These are phyloP conservation scores for Plectus sambesii DNA, from an alignment of 1,140 invertebrate genomes.

Conservation along the genomic window DNA sequence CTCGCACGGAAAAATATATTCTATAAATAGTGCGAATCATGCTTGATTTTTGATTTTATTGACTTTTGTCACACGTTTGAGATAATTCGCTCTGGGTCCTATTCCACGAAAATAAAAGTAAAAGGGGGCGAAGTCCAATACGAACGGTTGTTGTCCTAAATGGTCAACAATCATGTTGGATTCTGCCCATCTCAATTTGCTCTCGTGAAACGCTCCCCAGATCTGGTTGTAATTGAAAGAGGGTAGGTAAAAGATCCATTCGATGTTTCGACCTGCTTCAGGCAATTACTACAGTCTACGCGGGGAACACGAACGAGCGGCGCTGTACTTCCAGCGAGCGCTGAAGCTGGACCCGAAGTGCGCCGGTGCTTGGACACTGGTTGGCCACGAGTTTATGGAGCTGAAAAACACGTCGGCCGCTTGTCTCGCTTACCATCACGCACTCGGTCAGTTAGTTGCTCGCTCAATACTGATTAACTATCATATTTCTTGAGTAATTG, in stretches of 20 bases:
- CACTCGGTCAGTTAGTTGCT: conserved; percentile 61
- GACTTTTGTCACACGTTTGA: no score
- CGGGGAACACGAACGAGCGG: conserved; percentile 87
- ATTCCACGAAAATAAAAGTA: no score
- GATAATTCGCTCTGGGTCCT: no score
- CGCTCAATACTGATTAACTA: conserved; percentile 5
- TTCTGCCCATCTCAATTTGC: no score
- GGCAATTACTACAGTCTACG: conserved; percentile 95
- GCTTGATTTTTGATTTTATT: no score
- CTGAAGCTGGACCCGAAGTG: conserved; percentile 86
- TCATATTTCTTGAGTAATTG: neutral
- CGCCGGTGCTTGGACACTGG: conserved; percentile 84
- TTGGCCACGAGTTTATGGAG: conserved; percentile 99
- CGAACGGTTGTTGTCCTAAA: neutral
- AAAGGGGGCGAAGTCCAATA: no score
- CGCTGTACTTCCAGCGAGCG: conserved; percentile 88
- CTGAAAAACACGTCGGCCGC: conserved; percentile 94
- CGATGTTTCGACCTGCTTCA: no score
- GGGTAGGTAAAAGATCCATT: conserved; percentile 4
- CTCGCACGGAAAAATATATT: no score
- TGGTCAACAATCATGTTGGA: conserved; percentile 7
- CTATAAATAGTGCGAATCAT: no score
- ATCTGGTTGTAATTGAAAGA: neutral
- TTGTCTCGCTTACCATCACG: conserved; percentile 89
- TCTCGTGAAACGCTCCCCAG: neutral